Percentiles rank a stretch among this genome's conserved stretches.
Evolutionary conservation across 2,888 invertebrate species (phyloP).

Genomic region (Aplocera efformata): DNA sequence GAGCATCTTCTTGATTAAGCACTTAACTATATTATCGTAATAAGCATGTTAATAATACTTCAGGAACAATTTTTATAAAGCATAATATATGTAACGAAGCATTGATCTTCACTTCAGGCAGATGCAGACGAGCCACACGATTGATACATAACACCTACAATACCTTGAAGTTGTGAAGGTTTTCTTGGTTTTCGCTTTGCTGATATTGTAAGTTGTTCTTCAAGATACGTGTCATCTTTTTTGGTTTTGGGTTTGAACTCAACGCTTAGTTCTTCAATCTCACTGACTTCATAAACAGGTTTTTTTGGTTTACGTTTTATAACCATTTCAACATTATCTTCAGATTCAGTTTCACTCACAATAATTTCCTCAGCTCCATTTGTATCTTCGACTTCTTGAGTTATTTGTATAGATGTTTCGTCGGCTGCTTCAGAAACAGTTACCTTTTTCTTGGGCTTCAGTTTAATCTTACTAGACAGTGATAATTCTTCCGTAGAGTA

Average conservation of each 20-base stretch:
- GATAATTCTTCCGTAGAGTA: slow-evolving; percentile 87
- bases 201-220: slow-evolving; percentile 85
- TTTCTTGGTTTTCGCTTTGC: slow-evolving; percentile 83
- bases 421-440: slow-evolving; percentile 84
- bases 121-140: slow-evolving; percentile 4
- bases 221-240: slow-evolving; percentile 76
- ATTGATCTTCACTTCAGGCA: slow-evolving; percentile 3
- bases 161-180: slow-evolving; percentile 84
- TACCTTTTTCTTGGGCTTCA: slow-evolving; percentile 82
- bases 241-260: slow-evolving; percentile 73
- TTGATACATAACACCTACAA: slow-evolving; percentile 10
- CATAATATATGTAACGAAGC: slow-evolving; percentile 4
- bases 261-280: slow-evolving; percentile 81
- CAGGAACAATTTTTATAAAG: slow-evolving; percentile 3
- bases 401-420: slow-evolving; percentile 83
- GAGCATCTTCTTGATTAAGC: too few relatives aligned
- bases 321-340: slow-evolving; percentile 79
- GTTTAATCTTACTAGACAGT: slow-evolving; percentile 85
- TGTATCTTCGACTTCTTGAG: slow-evolving; percentile 83
- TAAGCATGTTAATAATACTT: too few relatives aligned
- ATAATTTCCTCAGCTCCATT: slow-evolving; percentile 84
- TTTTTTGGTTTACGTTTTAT: slow-evolving; percentile 75
- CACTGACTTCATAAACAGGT: slow-evolving; percentile 80
- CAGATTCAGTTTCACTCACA: slow-evolving; percentile 81
- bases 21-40: too few relatives aligned